Conservation (phyloP, 2,888 invertebrate genomes). For the Hydroisotoma schaefferi region DNA sequence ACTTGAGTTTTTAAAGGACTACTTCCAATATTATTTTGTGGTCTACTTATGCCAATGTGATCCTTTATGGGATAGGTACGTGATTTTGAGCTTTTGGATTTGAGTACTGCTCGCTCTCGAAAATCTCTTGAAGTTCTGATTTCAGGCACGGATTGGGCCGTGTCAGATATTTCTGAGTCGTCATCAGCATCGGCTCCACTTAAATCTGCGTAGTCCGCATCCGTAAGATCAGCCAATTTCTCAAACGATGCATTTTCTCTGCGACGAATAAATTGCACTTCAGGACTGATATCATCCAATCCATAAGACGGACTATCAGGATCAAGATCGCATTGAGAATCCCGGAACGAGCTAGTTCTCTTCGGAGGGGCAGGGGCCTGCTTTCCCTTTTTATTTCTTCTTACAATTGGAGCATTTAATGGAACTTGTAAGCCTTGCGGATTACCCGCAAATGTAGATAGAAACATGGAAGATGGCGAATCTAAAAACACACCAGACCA, state of each 20-base stretch:
- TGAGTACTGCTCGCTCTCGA: constrained; percentile 51
- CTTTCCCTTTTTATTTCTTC: constrained; percentile 67
- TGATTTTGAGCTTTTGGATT: constrained; percentile 64
- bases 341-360: constrained; percentile 71
- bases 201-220: constrained; percentile 47
- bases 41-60: constrained; percentile 41
- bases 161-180: constrained; percentile 47
- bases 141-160: constrained; percentile 47
- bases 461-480: constrained; percentile 38
- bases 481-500: background rate
- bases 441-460: constrained; percentile 47
- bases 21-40: constrained; percentile 18
- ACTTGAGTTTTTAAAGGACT: constrained; percentile 38
- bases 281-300: constrained; percentile 37
- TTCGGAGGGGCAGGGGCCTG: constrained; percentile 94
- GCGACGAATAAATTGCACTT: constrained; percentile 39
- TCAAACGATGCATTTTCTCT: constrained; percentile 47
- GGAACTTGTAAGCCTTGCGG: constrained; percentile 29
- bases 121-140: constrained; percentile 42
- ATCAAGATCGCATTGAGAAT: constrained; percentile 47
- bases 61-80: constrained; percentile 61
- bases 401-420: constrained; percentile 41
- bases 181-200: constrained; percentile 48
- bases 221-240: constrained; percentile 45
- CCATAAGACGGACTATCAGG: constrained; percentile 47